These are phyloP conservation scores for Neuroterus valhalla DNA, from an alignment of 1,140 invertebrate species.

Conservation along the genomic window DNA sequence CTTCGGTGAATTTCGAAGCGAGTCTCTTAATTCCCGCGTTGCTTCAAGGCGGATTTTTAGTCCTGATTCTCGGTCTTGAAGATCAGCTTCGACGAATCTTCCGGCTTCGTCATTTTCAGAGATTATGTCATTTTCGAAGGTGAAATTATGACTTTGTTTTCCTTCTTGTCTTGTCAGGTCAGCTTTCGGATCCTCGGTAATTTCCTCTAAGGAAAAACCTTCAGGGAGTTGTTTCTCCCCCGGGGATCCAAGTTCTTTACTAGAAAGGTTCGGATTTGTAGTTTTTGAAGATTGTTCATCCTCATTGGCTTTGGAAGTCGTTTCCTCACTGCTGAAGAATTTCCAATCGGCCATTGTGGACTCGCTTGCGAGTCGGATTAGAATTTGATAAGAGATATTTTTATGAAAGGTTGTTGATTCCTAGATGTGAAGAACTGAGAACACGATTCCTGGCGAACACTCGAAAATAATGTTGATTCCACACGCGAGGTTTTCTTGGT, in stretches of 20 bases:
- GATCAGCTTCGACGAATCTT: slow-evolving; percentile 35
- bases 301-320: background rate
- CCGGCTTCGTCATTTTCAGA: background rate
- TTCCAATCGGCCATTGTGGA: slow-evolving; percentile 11
- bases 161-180: background rate
- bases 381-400: background rate
- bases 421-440: too few species aligned
- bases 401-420: background rate
- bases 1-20: slow-evolving; percentile 46
- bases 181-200: background rate
- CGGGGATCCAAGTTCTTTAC: background rate
- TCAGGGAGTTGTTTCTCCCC: background rate
- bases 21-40: slow-evolving; percentile 54
- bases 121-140: background rate
- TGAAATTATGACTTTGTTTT: background rate
- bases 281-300: background rate
- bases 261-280: too few species aligned
- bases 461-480: slow-evolving; percentile 12
- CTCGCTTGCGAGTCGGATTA: background rate
- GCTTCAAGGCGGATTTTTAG: slow-evolving; percentile 59
- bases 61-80: slow-evolving; percentile 47
- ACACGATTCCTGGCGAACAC: background rate
- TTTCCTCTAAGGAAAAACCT: background rate
- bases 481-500: background rate
- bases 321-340: slow-evolving; percentile 10